A percentile compares a stretch with the other conserved stretches of the same genome.
phyloP scores from a whole-genome alignment of 1,140 invertebrate species.

The Brachystomella parvula region DNA sequence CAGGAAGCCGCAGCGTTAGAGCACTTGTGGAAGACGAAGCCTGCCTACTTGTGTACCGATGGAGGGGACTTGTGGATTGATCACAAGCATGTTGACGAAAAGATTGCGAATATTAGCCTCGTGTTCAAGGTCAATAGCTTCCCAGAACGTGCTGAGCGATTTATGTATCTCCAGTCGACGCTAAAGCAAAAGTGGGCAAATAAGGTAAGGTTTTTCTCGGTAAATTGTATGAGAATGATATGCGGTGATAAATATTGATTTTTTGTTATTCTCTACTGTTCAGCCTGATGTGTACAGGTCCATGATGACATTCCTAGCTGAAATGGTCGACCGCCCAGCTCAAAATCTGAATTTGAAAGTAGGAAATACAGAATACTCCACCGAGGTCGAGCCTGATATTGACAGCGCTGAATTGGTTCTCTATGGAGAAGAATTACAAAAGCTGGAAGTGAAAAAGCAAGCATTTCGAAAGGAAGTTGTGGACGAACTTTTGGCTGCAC shows the following conservation, averaged over 20 bases:
- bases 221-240: background rate
- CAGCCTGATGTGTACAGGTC: background rate
- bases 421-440: background rate
- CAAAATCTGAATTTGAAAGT: background rate
- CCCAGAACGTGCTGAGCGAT: background rate
- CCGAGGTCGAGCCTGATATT: background rate
- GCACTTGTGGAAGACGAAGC: background rate
- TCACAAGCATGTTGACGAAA: background rate
- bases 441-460: background rate
- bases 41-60: background rate
- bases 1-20: background rate
- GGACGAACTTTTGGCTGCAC: background rate
- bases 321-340: background rate
- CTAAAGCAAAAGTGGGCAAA: slow-evolving; percentile 1
- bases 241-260: background rate
- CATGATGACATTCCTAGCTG: background rate
- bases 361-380: background rate
- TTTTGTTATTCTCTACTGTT: background rate
- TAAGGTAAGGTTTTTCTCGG: background rate
- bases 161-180: background rate
- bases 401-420: background rate
- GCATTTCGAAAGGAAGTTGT: background rate
- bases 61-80: background rate
- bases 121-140: background rate
- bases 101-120: background rate